A percentile compares a stretch with the other conserved stretches of the same genome.
Evolutionary conservation across 2,113 vertebrate genomes (phyloP).

Genomic region (Salminus brasiliensis): DNA sequence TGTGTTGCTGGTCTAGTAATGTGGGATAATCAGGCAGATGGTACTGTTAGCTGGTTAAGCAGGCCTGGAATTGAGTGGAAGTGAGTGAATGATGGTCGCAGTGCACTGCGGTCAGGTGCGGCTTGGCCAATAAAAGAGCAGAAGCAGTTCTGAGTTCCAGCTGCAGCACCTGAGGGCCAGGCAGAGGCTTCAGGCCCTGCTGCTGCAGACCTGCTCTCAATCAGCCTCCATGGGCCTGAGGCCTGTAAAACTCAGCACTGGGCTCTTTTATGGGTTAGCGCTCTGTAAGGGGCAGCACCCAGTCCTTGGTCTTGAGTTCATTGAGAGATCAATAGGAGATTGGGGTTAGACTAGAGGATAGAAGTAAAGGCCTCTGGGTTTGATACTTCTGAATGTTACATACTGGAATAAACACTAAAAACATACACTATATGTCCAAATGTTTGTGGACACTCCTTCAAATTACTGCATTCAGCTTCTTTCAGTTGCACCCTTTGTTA

Average conservation of each 20-base stretch:
- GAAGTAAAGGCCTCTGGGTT: too few species aligned
- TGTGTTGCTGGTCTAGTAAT: neutral
- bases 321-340: conserved; percentile 55
- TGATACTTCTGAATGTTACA: too few species aligned
- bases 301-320: conserved; percentile 53
- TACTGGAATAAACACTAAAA: too few species aligned
- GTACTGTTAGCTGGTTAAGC: conserved; percentile 6
- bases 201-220: conserved; percentile 61
- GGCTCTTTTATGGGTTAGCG: conserved; percentile 56
- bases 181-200: conserved; percentile 21
- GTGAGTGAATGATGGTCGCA: neutral
- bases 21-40: neutral
- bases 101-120: neutral
- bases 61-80: conserved; percentile 2
- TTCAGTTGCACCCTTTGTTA: too few species aligned
- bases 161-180: conserved; percentile 47
- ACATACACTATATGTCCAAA: too few species aligned
- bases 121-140: neutral
- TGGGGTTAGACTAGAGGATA: neutral
- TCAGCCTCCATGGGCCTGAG: conserved; percentile 63
- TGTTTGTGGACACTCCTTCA: too few species aligned
- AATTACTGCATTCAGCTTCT: too few species aligned
- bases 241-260: conserved; percentile 59
- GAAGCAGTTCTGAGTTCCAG: conserved; percentile 19
- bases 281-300: conserved; percentile 54